A percentile compares a stretch with the other conserved stretches of the same genome.
phyloP scores from a whole-genome alignment of 1,140 invertebrate genomes.

The Octopus sinensis region DNA sequence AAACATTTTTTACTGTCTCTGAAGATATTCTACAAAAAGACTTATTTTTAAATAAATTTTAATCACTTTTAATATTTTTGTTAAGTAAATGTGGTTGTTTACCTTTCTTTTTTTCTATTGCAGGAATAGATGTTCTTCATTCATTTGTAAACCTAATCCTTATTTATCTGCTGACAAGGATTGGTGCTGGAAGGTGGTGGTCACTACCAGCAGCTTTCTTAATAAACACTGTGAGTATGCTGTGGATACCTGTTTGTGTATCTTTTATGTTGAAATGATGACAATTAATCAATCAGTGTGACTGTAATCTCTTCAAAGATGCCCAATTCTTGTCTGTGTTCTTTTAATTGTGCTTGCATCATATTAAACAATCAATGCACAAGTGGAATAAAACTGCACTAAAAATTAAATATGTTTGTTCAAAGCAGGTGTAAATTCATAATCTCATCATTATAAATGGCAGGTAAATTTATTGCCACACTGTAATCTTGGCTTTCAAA shows the following conservation, averaged over 20 bases:
- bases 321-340: not conserved
- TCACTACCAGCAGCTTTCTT: constrained; percentile 70
- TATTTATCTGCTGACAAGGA: constrained; percentile 66
- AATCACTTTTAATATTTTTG: too few species aligned
- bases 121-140: constrained; percentile 67
- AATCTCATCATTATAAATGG: too few species aligned
- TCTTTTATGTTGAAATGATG: not conserved
- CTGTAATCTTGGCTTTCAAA: too few species aligned
- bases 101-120: constrained; percentile 18
- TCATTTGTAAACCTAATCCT: constrained; percentile 68
- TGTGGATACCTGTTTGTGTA: not conserved
- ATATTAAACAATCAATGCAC: not conserved
- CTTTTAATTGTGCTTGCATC: not conserved
- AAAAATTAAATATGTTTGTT: too few species aligned
- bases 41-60: too few species aligned
- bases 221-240: constrained; percentile 66
- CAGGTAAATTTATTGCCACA: too few species aligned
- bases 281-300: not conserved
- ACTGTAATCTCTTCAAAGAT: not conserved
- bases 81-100: too few species aligned
- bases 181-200: constrained; percentile 64
- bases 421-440: too few species aligned
- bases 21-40: too few species aligned
- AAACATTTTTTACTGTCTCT: too few species aligned
- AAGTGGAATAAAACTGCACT: not conserved